Conservation (phyloP, 37 sponge, comb jelly and placozoan genomes). For the Spongilla lacustris region DNA sequence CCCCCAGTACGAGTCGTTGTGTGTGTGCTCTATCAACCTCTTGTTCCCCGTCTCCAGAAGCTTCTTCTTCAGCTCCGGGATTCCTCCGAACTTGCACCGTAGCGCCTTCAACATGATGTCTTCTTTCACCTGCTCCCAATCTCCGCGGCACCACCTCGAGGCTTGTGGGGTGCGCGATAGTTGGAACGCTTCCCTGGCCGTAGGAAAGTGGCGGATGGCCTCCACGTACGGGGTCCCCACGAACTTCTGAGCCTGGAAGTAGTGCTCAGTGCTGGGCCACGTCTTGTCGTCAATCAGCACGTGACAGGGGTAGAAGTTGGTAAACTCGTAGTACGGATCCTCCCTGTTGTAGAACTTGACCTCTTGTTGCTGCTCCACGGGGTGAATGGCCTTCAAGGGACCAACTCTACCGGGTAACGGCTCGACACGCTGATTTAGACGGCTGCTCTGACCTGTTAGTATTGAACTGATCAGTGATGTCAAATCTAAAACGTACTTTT, state of each 20-base stretch:
- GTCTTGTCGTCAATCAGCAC: constrained; percentile 30
- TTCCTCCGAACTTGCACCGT: constrained; percentile 54
- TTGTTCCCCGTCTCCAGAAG: constrained; percentile 57
- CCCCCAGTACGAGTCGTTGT: constrained; percentile 80
- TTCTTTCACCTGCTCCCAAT: constrained; percentile 77
- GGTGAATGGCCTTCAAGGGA: background rate
- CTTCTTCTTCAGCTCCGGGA: constrained; percentile 29
- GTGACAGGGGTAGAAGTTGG: constrained; percentile 65
- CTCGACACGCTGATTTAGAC: too few species aligned
- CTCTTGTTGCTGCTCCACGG: background rate
- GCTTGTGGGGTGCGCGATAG: constrained; percentile 35
- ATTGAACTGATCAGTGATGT: too few species aligned
- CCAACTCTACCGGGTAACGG: background rate
- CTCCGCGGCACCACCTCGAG: constrained; percentile 50
- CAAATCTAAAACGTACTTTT: too few species aligned
- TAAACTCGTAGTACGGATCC: constrained; percentile 79
- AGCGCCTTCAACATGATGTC: constrained; percentile 73
- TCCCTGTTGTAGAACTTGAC: constrained; percentile 58
- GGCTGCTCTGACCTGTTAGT: too few species aligned
- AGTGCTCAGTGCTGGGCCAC: constrained; percentile 86
- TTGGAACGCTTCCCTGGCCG: constrained; percentile 75
- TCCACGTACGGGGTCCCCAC: constrained; percentile 76
- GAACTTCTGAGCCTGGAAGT: constrained; percentile 89
- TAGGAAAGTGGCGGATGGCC: constrained; percentile 18
- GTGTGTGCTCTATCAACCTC: constrained; percentile 68